Percentiles rank a stretch among this genome's conserved stretches.
Conservation (phyloP, 2,797 vertebrate genomes). For the Dryobates pubescens region DNA sequence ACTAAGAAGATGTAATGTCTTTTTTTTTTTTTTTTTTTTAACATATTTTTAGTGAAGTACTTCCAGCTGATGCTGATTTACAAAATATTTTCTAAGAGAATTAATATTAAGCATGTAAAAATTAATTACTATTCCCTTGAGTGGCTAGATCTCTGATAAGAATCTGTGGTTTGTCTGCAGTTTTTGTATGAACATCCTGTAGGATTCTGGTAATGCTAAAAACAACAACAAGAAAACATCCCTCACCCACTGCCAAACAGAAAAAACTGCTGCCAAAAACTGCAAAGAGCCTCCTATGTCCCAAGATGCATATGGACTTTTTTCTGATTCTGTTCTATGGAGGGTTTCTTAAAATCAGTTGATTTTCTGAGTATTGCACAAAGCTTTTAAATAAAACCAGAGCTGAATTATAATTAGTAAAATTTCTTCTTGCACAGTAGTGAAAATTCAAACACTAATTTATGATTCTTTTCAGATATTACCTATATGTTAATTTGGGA, state of each 20-base stretch:
- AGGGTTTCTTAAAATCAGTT: neutral
- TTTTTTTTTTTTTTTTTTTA: neutral
- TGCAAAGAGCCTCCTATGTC: neutral
- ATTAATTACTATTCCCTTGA: neutral
- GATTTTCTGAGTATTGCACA: neutral
- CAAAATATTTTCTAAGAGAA: conserved; percentile 3
- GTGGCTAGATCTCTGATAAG: neutral
- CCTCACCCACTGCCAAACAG: neutral
- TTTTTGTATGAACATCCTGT: conserved; percentile 44
- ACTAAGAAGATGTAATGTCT: neutral
- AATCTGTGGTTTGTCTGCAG: conserved; percentile 34
- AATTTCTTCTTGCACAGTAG: neutral
- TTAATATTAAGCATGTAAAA: neutral
- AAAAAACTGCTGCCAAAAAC: neutral
- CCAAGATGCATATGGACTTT: neutral
- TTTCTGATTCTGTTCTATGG: neutral
- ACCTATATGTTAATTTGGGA: neutral
- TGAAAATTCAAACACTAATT: neutral
- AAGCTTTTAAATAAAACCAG: neutral
- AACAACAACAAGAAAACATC: neutral
- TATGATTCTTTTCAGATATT: neutral
- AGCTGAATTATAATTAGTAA: neutral
- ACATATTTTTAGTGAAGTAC: neutral
- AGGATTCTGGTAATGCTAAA: conserved; percentile 28
- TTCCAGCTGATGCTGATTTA: neutral